Evolutionary conservation across 2,888 invertebrate species (phyloP).

Genomic region (Leptura quadrifasciata): DNA sequence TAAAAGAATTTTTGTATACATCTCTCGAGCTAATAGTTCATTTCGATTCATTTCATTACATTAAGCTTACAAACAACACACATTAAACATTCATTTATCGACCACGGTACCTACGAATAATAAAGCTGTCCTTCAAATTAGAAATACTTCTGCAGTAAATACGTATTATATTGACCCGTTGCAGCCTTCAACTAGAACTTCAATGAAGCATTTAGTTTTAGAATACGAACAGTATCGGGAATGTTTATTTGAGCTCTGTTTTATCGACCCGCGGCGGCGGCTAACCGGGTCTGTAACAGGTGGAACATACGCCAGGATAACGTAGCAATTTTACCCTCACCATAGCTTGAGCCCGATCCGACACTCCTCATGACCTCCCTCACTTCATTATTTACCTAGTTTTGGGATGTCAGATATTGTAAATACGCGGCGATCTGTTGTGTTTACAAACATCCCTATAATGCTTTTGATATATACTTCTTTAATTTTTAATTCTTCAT

Average conservation of each 20-base stretch:
- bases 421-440: constrained; percentile 3
- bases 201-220: constrained; percentile 32
- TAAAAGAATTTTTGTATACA: too few species aligned
- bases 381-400: constrained; percentile 30
- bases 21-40: not conserved
- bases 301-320: constrained; percentile 27
- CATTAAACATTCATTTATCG: not conserved
- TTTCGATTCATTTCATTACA: not conserved
- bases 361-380: constrained; percentile 25
- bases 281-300: constrained; percentile 37
- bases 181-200: constrained; percentile 39
- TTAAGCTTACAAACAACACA: not conserved
- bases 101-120: not conserved
- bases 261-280: constrained; percentile 29
- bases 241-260: constrained; percentile 26
- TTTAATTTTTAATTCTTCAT: not conserved
- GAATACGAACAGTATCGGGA: constrained; percentile 10
- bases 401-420: constrained; percentile 1
- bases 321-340: constrained; percentile 26
- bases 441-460: not conserved
- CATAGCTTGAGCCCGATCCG: constrained; percentile 8
- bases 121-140: constrained; percentile 27
- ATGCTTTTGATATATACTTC: not conserved
- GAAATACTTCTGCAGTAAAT: constrained; percentile 23
- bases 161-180: constrained; percentile 37